Percentiles rank a stretch among this genome's conserved stretches.
Conservation (phyloP, 2,797 vertebrate genomes). For the Crypturellus tataupa region DNA sequence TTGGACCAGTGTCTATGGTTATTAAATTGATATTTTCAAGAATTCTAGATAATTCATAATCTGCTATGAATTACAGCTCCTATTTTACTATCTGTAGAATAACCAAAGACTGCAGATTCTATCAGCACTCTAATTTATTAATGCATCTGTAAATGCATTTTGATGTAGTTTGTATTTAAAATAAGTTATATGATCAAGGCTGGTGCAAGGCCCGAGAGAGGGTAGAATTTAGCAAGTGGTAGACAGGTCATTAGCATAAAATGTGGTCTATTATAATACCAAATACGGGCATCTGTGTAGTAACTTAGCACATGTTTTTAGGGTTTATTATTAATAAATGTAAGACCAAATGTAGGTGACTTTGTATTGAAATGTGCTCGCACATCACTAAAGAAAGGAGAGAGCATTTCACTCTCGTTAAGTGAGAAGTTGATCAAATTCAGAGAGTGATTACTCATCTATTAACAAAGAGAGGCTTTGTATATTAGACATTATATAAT, state of each 20-base stretch:
- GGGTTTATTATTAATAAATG: accelerated
- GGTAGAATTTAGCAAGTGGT: background rate
- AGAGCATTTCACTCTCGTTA: background rate
- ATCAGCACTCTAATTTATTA: too few species aligned
- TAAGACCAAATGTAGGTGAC: background rate
- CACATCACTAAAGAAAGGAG: background rate
- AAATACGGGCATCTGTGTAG: accelerated
- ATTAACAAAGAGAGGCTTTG: accelerated
- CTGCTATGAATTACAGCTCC: too few species aligned
- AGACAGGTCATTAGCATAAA: background rate
- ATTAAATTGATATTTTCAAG: too few species aligned
- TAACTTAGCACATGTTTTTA: background rate
- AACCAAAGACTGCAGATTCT: too few species aligned
- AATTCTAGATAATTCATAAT: too few species aligned
- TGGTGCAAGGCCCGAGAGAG: too few species aligned
- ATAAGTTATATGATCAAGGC: too few species aligned
- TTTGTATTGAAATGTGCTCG: background rate
- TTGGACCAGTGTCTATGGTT: too few species aligned
- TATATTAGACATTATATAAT: background rate
- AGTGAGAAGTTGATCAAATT: accelerated
- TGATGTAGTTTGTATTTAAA: too few species aligned
- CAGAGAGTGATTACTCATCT: background rate
- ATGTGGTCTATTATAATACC: background rate
- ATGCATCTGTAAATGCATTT: too few species aligned
- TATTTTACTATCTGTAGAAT: too few species aligned